A percentile compares a stretch with the other conserved stretches of the same genome.
Evolutionary conservation across 1,140 invertebrate species (phyloP).

Genomic region (Radopholus similis): DNA sequence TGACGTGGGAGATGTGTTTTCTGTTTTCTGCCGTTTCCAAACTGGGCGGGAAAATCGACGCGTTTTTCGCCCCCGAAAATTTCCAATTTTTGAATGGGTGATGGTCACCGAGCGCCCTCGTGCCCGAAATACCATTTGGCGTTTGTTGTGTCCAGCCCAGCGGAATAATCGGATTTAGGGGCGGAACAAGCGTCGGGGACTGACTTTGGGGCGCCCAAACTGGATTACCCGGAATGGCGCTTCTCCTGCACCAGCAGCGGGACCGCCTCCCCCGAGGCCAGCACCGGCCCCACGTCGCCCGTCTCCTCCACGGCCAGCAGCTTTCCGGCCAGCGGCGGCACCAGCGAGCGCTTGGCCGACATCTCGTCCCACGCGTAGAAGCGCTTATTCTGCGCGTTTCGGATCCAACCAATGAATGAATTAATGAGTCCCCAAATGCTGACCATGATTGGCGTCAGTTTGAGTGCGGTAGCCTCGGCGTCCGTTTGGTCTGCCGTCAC

Average conservation of each 20-base stretch:
- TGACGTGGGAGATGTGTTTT: neutral
- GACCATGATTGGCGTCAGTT: neutral
- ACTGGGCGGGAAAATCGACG: too few relatives aligned
- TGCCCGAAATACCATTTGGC: too few relatives aligned
- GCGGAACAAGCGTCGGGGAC: neutral
- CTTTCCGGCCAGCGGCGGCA: neutral
- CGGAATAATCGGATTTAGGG: too few relatives aligned
- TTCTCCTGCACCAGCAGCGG: neutral
- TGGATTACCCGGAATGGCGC: neutral
- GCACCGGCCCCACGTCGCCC: neutral
- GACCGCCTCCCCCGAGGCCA: neutral
- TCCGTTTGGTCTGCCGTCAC: neutral
- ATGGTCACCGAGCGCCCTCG: too few relatives aligned
- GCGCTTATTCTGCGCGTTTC: constrained; percentile 6
- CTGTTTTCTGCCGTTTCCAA: too few relatives aligned
- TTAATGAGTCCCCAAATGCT: neutral
- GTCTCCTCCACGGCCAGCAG: neutral
- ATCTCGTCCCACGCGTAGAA: constrained; percentile 22
- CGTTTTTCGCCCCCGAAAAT: too few relatives aligned
- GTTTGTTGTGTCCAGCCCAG: too few relatives aligned
- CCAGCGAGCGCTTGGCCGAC: constrained; percentile 10
- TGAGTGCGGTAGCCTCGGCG: neutral
- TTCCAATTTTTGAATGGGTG: too few relatives aligned
- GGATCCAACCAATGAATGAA: neutral
- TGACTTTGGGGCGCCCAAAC: neutral